Base-by-base conservation (phyloP, 2,113 vertebrate species). In the Guaruba guarouba region DNA sequence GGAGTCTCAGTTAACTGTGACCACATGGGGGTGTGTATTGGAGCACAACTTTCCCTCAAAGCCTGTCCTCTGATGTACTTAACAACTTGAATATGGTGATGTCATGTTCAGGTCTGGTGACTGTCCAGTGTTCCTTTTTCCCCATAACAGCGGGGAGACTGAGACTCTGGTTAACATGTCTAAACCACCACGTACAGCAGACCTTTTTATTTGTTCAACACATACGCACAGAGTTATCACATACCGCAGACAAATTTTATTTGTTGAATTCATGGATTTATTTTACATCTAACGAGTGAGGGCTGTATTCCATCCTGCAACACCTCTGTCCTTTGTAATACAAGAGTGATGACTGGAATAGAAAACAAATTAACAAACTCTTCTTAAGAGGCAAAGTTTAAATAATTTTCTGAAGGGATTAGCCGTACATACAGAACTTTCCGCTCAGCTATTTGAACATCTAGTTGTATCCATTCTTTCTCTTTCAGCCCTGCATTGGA, bases 21-120 rank as follows among this genome's bases (percentile, higher is more conserved):
- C 11, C 2, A 1, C n/a, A 18, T 9, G 10, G 37, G 19, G 5
- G 5, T 15, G 23, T 66, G 27, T n/a, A 17, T 9, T 8, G 49
- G 28, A 23, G 37, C 28, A 66, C 25, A 66, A 29, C 37, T n/a
- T 55, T 27, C 44, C 20, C 43, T 71, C 10, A 16, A 27, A 27
- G 19, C 20, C 18, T 71, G 1, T 41, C 6, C 11, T 71, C 10
- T 88, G 2, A 3, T 25, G 13, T 33, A 18, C 15, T 35, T 83
- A 48, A 55, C 8, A 59, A 39, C 25, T 25, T 33, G 25, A 67
- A 63, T 9, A 5, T 24, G 28, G 39, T 71, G 17, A 37, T 77
- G n/a, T 33, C 31, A 4, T 43, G 18, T 51, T 51, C 13, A 57
- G 33, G 17, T 31, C 33, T 3, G 4, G 3, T 59, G 31, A 9